Evolutionary conservation across 53 echinoderm and acorn worm genomes (phyloP).

Genomic region (Zoroaster sp.): DNA sequence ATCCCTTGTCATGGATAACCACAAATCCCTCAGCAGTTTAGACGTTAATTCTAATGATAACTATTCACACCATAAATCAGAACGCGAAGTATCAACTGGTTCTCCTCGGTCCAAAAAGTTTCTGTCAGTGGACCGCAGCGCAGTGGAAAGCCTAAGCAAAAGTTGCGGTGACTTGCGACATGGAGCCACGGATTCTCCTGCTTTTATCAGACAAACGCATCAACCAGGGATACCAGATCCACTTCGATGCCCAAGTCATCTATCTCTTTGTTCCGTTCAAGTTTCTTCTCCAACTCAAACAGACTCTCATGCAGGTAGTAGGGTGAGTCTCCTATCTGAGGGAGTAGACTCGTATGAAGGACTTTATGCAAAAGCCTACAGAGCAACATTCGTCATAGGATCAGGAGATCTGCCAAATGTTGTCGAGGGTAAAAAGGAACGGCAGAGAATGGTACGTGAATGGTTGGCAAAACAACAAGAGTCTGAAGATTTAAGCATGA

Average conservation of each 20-base stretch:
- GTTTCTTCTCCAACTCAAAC: slow-evolving; percentile 80
- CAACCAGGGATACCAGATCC: slow-evolving; percentile 3
- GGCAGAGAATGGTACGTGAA: slow-evolving; percentile 75
- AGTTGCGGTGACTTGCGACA: slow-evolving; percentile 72
- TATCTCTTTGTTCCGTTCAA: slow-evolving; percentile 78
- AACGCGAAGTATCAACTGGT: slow-evolving; percentile 4
- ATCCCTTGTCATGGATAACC: slow-evolving; percentile 68
- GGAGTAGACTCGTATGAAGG: slow-evolving; percentile 76
- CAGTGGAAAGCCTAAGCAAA: slow-evolving; percentile 56
- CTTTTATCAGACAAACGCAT: not conserved
- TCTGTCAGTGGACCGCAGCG: slow-evolving; percentile 20
- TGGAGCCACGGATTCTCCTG: not conserved
- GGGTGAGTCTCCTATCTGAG: slow-evolving; percentile 82
- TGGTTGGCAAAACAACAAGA: slow-evolving; percentile 81
- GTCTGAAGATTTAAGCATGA: not conserved
- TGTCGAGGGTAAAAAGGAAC: slow-evolving; percentile 60
- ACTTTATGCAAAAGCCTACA: slow-evolving; percentile 67
- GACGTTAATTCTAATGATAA: slow-evolving; percentile 66
- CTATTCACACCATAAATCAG: not conserved
- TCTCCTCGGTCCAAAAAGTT: not conserved
- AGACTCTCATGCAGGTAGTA: slow-evolving; percentile 73
- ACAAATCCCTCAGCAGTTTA: slow-evolving; percentile 26
- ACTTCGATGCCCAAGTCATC: slow-evolving; percentile 82
- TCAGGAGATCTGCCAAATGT: slow-evolving; percentile 51
- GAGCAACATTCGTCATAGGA: slow-evolving; percentile 68